These are phyloP conservation scores for Takifugu rubripes DNA, from an alignment of 2,797 vertebrate species.

Conservation along the genomic window DNA sequence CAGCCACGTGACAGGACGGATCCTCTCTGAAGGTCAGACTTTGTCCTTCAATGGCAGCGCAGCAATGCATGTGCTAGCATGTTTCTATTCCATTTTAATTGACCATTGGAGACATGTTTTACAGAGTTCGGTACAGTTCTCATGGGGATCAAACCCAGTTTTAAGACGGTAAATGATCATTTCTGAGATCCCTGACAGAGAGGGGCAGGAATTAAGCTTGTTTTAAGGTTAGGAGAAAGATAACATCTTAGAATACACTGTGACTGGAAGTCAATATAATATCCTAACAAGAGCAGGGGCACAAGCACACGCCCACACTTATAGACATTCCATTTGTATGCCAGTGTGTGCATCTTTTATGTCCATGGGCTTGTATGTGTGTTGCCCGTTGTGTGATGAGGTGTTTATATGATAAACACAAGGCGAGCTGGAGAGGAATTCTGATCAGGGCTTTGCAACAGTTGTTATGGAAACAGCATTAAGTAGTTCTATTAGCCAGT, in stretches of 20 bases:
- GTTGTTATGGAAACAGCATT: constrained; percentile 79
- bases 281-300: too few relatives aligned
- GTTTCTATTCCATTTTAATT: constrained; percentile 1
- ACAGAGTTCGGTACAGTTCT: too few relatives aligned
- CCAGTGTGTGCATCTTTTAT: constrained; percentile 56
- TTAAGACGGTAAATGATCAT: too few relatives aligned
- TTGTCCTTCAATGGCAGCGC: constrained; percentile 45
- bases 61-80: constrained; percentile 18
- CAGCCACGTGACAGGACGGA: constrained; percentile 57
- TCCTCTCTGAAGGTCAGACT: constrained; percentile 69
- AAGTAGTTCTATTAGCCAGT: constrained; percentile 71
- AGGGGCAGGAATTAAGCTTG: too few relatives aligned
- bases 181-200: too few relatives aligned
- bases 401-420: constrained; percentile 76
- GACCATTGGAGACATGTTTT: too few relatives aligned
- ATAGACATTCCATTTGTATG: constrained; percentile 51
- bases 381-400: constrained; percentile 63
- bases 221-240: too few relatives aligned
- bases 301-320: background rate
- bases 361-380: constrained; percentile 46
- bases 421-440: constrained; percentile 73
- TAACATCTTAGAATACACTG: too few relatives aligned
- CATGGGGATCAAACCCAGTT: too few relatives aligned
- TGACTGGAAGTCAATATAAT: too few relatives aligned
- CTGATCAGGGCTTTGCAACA: constrained; percentile 80